Base-by-base conservation (phyloP, 2,797 vertebrate species). In the Lepilemur septentrionalis region DNA sequence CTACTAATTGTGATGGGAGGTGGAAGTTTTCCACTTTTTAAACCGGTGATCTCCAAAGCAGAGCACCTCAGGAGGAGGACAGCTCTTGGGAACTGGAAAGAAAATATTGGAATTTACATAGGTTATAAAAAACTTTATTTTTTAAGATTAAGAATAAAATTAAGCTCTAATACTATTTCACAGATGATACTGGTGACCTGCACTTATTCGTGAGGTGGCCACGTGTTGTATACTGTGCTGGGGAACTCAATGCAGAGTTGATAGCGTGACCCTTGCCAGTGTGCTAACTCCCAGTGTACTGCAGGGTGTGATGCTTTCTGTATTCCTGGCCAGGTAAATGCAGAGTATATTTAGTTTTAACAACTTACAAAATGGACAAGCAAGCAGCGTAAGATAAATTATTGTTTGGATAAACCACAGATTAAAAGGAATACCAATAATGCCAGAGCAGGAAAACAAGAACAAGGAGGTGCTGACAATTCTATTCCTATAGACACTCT, bases 301-400 rank as follows among this genome's bases (percentile, higher is more conserved):
- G 20, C 12, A 15, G 35, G 23, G 10, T 5, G 5, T 41, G 65
- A 78, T 18, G 38, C 4, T 59, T 84, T 63, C 38, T 87, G 17
- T 13, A 5, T 59, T 83, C 38, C 76, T 48, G n/a, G 25, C 2
- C 57, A 75, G 43, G 43, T 2, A 61, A 69, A 70, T 8, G 86
- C 94, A n/a, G 1, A 63, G n/a, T 32, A 13, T 32, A 43, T 41
- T 85, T 82, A 69, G 30, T 84, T 96, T 73, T 78, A 78, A 70
- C 41, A 75, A 69, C 38, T 89, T 70, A 80, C 32, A 84, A 46
- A 90, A 41, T 30, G 3, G 55, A 65, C 2, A 52, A 67, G n/a
- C 28, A 91, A 61, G 38, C 23, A 87, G 38, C 50, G 84, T 43
- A 81, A 82, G 70, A 52, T 87, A 90, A 83, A 89, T 80, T 57